These are phyloP conservation scores for Phthorimaea operculella DNA, from an alignment of 1,140 invertebrate species.

Conservation along the genomic window DNA sequence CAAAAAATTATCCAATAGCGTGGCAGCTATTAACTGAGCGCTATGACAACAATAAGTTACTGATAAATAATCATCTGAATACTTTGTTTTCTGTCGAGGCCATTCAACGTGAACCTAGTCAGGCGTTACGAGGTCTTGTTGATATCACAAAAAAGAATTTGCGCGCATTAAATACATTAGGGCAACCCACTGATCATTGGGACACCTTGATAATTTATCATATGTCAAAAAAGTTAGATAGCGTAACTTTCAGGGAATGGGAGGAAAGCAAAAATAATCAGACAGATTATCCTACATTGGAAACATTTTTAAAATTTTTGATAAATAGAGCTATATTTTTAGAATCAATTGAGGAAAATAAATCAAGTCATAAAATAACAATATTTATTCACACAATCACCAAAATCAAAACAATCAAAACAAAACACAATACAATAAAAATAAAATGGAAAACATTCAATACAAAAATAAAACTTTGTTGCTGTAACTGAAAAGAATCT, in stretches of 20 bases:
- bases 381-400: too few species aligned
- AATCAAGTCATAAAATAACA: too few species aligned
- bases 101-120: background rate
- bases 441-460: too few species aligned
- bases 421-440: too few species aligned
- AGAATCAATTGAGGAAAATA: conserved; percentile 11
- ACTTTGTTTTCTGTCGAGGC: background rate
- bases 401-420: too few species aligned
- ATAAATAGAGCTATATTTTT: conserved; percentile 19
- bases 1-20: background rate
- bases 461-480: too few species aligned
- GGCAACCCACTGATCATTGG: conserved; percentile 13
- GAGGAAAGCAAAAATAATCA: conserved; percentile 17
- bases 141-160: conserved; percentile 18
- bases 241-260: conserved; percentile 14
- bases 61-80: background rate
- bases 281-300: conserved; percentile 11
- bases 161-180: conserved; percentile 16
- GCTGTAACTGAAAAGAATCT: too few species aligned
- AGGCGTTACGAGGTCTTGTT: conserved; percentile 1
- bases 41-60: background rate
- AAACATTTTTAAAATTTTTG: conserved; percentile 22
- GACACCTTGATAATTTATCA: conserved; percentile 16
- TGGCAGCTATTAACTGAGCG: background rate
- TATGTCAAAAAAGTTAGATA: conserved; percentile 16